Evolutionary conservation across 2,888 invertebrate species (phyloP).

Genomic region (Acleris emargana): DNA sequence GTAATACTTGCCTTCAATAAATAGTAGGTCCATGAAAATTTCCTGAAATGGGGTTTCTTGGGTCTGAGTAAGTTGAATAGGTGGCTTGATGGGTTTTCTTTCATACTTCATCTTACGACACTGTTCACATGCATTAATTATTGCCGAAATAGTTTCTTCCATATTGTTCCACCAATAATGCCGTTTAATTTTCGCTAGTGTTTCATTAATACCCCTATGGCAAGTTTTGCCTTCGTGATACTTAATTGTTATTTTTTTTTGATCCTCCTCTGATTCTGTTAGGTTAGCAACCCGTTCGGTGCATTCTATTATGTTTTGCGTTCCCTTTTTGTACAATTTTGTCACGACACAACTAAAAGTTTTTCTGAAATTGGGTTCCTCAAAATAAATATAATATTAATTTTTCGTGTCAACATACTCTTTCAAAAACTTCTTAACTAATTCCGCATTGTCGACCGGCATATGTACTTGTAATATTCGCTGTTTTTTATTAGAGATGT

Average conservation of each 20-base stretch:
- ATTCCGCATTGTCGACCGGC: not conserved
- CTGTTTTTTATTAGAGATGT: conserved; percentile 6
- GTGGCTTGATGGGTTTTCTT: conserved; percentile 34
- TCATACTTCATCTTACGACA: conserved; percentile 40
- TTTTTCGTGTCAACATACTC: conserved; percentile 29
- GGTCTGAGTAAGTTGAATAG: conserved; percentile 30
- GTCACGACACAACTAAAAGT: conserved; percentile 12
- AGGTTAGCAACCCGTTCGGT: conserved; percentile 38
- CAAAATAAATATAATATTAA: conserved; percentile 41
- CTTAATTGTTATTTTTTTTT: conserved; percentile 36
- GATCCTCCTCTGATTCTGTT: conserved; percentile 38
- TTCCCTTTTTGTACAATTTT: conserved; percentile 40
- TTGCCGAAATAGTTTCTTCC: conserved; percentile 37
- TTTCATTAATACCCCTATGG: conserved; percentile 44
- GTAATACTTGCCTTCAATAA: conserved; percentile 26
- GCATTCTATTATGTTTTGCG: conserved; percentile 37
- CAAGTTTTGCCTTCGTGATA: conserved; percentile 43
- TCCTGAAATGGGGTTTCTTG: conserved; percentile 33
- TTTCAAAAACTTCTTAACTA: conserved; percentile 39
- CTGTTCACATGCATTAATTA: conserved; percentile 32
- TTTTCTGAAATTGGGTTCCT: conserved; percentile 32
- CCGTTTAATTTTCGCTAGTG: conserved; percentile 36
- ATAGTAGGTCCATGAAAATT: conserved; percentile 27
- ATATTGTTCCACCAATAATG: conserved; percentile 42
- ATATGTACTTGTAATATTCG: not conserved